Conservation (phyloP, 2,888 invertebrate species). For the Drosophila flavopinicola region DNA sequence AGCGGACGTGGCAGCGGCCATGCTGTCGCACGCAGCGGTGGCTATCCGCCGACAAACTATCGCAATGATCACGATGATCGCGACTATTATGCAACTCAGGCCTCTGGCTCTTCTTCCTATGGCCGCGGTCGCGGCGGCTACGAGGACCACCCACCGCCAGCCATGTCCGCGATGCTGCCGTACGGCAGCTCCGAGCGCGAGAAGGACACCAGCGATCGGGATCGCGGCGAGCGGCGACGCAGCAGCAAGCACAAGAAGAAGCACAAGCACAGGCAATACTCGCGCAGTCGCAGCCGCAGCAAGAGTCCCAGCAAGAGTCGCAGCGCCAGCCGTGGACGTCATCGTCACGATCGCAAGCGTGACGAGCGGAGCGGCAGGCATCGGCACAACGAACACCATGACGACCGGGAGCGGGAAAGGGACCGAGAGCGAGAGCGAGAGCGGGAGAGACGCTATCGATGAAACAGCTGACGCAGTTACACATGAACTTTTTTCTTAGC, state of each 20-base stretch:
- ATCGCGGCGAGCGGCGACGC: slow-evolving; percentile 53
- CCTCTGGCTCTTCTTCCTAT: slow-evolving; percentile 60
- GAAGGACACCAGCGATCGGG: slow-evolving; percentile 47
- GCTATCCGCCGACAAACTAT: slow-evolving; percentile 59
- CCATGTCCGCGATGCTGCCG: slow-evolving; percentile 35
- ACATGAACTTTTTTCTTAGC: slow-evolving; percentile 9
- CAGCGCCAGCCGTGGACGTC: slow-evolving; percentile 67
- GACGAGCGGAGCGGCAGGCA: slow-evolving; percentile 58
- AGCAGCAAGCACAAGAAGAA: slow-evolving; percentile 83
- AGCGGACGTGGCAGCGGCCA: slow-evolving; percentile 61
- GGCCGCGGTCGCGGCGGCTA: slow-evolving; percentile 67
- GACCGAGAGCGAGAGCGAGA: slow-evolving; percentile 32
- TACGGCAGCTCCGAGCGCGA: slow-evolving; percentile 55
- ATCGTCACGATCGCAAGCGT: slow-evolving; percentile 64
- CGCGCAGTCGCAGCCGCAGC: slow-evolving; percentile 79
- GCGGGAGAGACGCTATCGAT: slow-evolving; percentile 71
- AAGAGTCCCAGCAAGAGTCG: slow-evolving; percentile 62
- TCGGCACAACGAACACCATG: slow-evolving; percentile 56
- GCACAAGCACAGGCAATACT: slow-evolving; percentile 82
- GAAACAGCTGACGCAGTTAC: slow-evolving; percentile 28
- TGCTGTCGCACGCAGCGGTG: slow-evolving; percentile 50
- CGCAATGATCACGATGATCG: slow-evolving; percentile 83
- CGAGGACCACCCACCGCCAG: slow-evolving; percentile 65
- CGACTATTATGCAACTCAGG: slow-evolving; percentile 64
- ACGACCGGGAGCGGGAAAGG: slow-evolving; percentile 50